Base-by-base conservation (phyloP, 2,797 vertebrate genomes). In the Parauchenoglanis ngamensis region DNA sequence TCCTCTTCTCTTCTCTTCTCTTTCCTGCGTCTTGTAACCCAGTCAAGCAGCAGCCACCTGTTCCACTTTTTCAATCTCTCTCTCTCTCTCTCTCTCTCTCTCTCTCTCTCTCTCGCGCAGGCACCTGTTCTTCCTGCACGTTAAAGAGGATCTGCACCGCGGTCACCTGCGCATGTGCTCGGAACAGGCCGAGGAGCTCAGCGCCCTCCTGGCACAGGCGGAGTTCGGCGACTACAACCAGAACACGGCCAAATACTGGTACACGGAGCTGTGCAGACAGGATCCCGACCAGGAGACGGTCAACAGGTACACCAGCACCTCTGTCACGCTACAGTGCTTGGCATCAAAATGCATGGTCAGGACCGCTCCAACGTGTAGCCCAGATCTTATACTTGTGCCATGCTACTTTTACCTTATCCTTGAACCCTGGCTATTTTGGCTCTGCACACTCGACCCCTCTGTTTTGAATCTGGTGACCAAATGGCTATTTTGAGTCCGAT, bases 171-270 rank as follows among this genome's bases (percentile, higher is more conserved):
- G 95, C 11, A 99, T 98, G 94, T 96, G 96, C 87, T 95, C 96
- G 0, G 98, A 98, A 85, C 97, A 98, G 90, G 97, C 97, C 0
- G 94, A 98, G 92, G 97, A 98, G 92, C 97, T 99, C 88, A 98
- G 98, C 2, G 96, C 98, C 0, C 94, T 99, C 67, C 92, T 99
- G 94, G 98, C 98, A 13, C 98, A 99, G 93, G 97, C 97, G 0
- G 98, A 98, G 90, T 99, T 98, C 19, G 98, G 98, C 0, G 98
- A 99, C 94, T 99, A 99, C 93, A 99, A 99, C 92, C 98, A 98
- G 94, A 99, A 99, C 94, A 99, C 98, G 0, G 98, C 98, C 89
- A 97, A 97, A 93, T 99, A 99, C 93, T 97, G 91, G 94, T 98
- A 98, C 49, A 96, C 97, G 0, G 97, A 98, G 70, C 90, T 99